Evolutionary conservation across 2,888 invertebrate species (phyloP).

Genomic region (Plemyria rubiginata): DNA sequence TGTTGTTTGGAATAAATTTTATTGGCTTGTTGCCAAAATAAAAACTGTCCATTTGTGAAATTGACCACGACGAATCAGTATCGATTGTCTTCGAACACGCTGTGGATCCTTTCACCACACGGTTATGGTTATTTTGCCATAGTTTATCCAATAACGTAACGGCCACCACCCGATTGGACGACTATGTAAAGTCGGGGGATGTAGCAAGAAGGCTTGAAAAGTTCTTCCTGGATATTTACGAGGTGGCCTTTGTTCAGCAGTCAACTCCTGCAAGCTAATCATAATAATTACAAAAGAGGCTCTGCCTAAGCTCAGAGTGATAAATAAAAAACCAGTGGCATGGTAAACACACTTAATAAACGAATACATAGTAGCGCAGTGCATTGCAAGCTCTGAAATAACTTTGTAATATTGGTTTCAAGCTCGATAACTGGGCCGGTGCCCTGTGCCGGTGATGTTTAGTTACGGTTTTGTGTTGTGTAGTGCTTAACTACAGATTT

Average conservation of each 20-base stretch:
- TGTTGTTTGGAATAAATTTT: slow-evolving; percentile 56
- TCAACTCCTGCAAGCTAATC: not conserved
- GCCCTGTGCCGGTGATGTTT: slow-evolving; percentile 14
- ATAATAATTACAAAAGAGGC: not conserved
- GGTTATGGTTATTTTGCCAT: not conserved
- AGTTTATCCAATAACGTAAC: no score
- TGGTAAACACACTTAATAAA: not conserved
- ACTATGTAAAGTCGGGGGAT: no score
- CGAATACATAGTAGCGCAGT: not conserved
- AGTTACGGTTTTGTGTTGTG: slow-evolving; percentile 3
- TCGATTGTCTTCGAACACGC: slow-evolving; percentile 40
- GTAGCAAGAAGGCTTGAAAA: no score
- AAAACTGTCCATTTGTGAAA: slow-evolving; percentile 51
- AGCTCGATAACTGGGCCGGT: slow-evolving; percentile 1
- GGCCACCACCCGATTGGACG: no score
- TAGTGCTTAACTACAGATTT: slow-evolving; percentile 1
- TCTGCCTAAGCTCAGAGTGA: not conserved
- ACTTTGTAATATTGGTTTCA: slow-evolving; percentile 21
- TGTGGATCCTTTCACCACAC: not conserved
- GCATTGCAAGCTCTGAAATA: slow-evolving; percentile 30
- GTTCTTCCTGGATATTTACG: no score
- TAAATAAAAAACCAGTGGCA: not conserved
- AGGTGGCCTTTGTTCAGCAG: no score
- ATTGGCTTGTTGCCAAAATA: slow-evolving; percentile 50
- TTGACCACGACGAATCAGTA: slow-evolving; percentile 48